Percentiles rank a stretch among this genome's conserved stretches.
These are phyloP conservation scores for Acronicta aceris DNA, from an alignment of 2,888 invertebrate species.

Conservation along the genomic window DNA sequence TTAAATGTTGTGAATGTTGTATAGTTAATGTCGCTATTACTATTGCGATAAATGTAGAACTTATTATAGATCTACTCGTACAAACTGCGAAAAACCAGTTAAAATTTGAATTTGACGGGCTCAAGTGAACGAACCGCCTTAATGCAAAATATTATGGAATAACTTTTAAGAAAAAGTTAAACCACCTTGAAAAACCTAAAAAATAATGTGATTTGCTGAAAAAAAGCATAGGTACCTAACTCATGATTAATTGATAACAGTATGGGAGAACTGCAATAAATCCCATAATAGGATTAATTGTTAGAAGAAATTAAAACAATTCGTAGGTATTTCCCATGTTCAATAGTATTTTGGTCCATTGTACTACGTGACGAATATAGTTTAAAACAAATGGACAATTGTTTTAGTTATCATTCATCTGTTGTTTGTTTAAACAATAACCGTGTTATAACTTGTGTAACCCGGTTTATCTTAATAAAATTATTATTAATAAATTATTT, in stretches of 20 bases:
- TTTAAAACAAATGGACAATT: slow-evolving; percentile 38
- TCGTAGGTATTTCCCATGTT: slow-evolving; percentile 24
- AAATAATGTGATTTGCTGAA: too few species aligned
- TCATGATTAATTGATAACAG: background rate
- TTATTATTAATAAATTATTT: slow-evolving; percentile 26
- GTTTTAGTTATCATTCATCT: slow-evolving; percentile 40
- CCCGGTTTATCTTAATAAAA: slow-evolving; percentile 23
- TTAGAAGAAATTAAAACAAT: slow-evolving; percentile 38
- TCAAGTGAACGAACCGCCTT: too few species aligned
- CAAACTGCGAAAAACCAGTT: too few species aligned
- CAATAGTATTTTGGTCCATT: slow-evolving; percentile 38
- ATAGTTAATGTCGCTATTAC: too few species aligned
- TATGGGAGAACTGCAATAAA: background rate
- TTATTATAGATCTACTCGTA: too few species aligned
- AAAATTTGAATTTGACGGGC: too few species aligned
- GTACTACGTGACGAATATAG: slow-evolving; percentile 11
- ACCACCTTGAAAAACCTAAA: too few species aligned
- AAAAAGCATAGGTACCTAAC: too few species aligned
- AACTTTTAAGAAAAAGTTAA: too few species aligned
- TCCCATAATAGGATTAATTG: slow-evolving; percentile 28
- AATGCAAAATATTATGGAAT: too few species aligned
- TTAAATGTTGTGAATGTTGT: too few species aligned
- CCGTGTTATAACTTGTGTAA: slow-evolving; percentile 6
- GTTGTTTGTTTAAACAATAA: slow-evolving; percentile 47
- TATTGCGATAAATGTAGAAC: too few species aligned